Evolutionary conservation across 2,888 invertebrate genomes (phyloP).

Genomic region (Microctonus brassicae): DNA sequence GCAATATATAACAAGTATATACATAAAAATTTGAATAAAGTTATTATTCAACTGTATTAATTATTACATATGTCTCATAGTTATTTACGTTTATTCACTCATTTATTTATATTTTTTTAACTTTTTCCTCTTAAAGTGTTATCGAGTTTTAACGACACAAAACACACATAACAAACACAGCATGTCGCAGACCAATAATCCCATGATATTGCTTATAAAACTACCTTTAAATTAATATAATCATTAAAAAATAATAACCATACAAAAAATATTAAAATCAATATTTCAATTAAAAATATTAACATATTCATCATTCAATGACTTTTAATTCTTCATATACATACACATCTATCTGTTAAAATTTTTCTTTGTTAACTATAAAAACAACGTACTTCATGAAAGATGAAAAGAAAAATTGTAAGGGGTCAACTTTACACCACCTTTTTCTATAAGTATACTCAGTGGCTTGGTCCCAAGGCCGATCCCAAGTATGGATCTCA

Average conservation of each 20-base stretch:
- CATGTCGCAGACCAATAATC: neutral
- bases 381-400: too few species aligned
- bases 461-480: slow-evolving; percentile 27
- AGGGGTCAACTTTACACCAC: neutral
- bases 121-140: neutral
- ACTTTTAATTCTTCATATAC: too few species aligned
- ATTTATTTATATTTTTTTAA: neutral
- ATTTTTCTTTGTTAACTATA: too few species aligned
- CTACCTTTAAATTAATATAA: neutral
- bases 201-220: neutral
- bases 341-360: too few species aligned
- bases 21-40: neutral
- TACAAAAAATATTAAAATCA: too few species aligned
- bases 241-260: too few species aligned
- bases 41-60: neutral
- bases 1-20: neutral
- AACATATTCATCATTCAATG: too few species aligned
- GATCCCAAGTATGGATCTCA: slow-evolving; percentile 5
- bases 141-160: neutral
- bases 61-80: too few species aligned
- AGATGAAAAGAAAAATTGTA: neutral
- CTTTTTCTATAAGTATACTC: neutral
- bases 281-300: too few species aligned
- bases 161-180: neutral
- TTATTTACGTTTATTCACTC: neutral